Percentiles rank a stretch among this genome's conserved stretches.
Conservation (phyloP, 2,797 vertebrate genomes). For the Catharus ustulatus region DNA sequence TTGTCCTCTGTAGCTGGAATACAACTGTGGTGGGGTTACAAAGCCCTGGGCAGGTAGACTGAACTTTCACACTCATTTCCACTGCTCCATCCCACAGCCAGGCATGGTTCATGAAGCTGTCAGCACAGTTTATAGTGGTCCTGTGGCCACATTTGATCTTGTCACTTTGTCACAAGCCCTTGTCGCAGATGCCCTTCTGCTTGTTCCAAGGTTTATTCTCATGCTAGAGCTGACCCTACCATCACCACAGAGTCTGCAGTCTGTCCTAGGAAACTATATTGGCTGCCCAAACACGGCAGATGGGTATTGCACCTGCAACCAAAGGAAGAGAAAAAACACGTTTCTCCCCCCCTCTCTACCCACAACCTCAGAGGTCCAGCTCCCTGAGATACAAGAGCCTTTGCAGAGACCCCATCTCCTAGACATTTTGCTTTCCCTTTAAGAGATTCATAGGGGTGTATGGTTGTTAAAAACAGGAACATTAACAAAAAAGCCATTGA, state of each 20-base stretch:
- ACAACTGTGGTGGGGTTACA: background rate
- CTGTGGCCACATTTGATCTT: background rate
- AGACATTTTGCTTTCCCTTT: fast-evolving
- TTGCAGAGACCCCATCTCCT: background rate
- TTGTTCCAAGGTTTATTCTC: background rate
- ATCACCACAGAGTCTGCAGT: background rate
- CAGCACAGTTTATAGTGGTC: background rate
- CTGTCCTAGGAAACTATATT: background rate
- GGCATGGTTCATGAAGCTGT: background rate
- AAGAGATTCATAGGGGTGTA: background rate
- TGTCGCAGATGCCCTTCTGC: background rate
- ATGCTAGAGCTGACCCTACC: background rate
- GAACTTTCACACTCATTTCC: background rate
- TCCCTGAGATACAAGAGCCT: background rate
- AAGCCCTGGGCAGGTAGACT: background rate
- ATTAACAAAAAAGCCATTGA: background rate
- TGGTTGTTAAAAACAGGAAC: background rate
- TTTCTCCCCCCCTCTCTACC: background rate
- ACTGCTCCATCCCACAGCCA: background rate
- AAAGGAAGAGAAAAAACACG: background rate
- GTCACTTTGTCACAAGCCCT: background rate
- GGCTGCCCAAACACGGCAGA: background rate
- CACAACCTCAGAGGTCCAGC: background rate
- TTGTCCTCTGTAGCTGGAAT: background rate
- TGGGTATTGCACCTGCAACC: background rate